Conservation (phyloP, 2,113 vertebrate species). For the Sorex fumeus region DNA sequence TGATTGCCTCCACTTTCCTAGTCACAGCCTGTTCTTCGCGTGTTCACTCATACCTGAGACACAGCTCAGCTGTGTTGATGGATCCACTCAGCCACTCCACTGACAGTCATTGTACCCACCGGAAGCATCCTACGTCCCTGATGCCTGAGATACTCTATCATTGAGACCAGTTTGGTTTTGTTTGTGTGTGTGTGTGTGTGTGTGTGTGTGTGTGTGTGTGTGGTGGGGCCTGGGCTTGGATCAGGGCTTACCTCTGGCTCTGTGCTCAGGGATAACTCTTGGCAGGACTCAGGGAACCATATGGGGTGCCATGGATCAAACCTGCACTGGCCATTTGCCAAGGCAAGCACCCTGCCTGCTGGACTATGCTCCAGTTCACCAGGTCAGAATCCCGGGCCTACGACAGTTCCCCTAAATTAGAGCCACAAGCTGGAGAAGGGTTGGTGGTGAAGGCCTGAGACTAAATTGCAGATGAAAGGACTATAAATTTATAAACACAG, state of each 20-base stretch:
- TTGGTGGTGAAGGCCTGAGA: neutral
- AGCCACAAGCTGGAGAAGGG: neutral
- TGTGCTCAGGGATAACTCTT: too few relatives aligned
- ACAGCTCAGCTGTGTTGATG: neutral
- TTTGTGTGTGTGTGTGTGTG: too few relatives aligned
- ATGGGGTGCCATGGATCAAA: too few relatives aligned
- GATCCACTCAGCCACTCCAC: neutral
- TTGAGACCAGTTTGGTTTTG: neutral
- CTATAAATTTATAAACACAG: neutral
- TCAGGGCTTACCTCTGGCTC: too few relatives aligned
- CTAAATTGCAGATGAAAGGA: neutral
- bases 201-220: too few relatives aligned
- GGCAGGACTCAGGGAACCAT: too few relatives aligned
- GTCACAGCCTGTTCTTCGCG: neutral
- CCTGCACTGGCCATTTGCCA: too few relatives aligned
- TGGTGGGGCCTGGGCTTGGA: too few relatives aligned
- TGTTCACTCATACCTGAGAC: neutral
- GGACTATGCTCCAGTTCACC: too few relatives aligned
- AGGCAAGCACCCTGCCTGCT: too few relatives aligned
- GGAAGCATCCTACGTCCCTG: neutral
- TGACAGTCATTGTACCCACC: neutral
- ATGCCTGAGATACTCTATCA: neutral
- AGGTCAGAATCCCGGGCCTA: too few relatives aligned
- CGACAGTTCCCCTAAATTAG: neutral
- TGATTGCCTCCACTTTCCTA: neutral